These are phyloP conservation scores for Automeris io DNA, from an alignment of 2,888 invertebrate species.

Conservation along the genomic window DNA sequence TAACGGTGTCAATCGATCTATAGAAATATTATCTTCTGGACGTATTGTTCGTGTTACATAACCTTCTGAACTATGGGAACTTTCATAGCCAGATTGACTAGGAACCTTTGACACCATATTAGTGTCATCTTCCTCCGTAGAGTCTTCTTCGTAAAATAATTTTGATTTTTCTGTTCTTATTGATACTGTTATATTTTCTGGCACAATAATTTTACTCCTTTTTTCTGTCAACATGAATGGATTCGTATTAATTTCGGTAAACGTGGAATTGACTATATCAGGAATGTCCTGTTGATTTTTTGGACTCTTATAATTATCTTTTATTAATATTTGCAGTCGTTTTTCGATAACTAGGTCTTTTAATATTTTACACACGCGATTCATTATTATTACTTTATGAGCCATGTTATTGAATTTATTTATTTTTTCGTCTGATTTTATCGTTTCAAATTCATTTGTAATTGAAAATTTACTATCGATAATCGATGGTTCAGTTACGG, in stretches of 20 bases:
- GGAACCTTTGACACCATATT: neutral
- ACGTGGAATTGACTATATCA: conserved; percentile 67
- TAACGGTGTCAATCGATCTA: conserved; percentile 31
- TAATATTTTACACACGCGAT: conserved; percentile 50
- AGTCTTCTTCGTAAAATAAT: conserved; percentile 14
- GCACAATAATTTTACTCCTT: conserved; percentile 52
- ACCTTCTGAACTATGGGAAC: conserved; percentile 29
- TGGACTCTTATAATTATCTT: conserved; percentile 16
- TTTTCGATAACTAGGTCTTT: conserved; percentile 30
- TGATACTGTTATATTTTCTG: conserved; percentile 58
- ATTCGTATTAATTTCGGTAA: conserved; percentile 39
- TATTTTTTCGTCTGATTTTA: conserved; percentile 11
- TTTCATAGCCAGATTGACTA: conserved; percentile 4
- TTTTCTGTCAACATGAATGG: conserved; percentile 35
- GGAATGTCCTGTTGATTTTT: conserved; percentile 51
- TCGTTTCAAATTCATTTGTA: conserved; percentile 1
- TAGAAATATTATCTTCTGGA: conserved; percentile 34
- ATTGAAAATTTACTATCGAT: conserved; percentile 1
- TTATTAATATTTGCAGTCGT: conserved; percentile 15
- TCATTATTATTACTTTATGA: conserved; percentile 45
- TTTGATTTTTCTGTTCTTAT: conserved; percentile 46
- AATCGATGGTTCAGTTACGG: conserved; percentile 16
- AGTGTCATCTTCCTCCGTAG: neutral
- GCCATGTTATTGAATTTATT: conserved; percentile 43
- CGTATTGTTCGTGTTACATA: conserved; percentile 24